Evolutionary conservation across 30 jellyfish, hydroid and myxozoan species (phyloP).

Genomic region (Aurelia aurita complex sp. Pacific): DNA sequence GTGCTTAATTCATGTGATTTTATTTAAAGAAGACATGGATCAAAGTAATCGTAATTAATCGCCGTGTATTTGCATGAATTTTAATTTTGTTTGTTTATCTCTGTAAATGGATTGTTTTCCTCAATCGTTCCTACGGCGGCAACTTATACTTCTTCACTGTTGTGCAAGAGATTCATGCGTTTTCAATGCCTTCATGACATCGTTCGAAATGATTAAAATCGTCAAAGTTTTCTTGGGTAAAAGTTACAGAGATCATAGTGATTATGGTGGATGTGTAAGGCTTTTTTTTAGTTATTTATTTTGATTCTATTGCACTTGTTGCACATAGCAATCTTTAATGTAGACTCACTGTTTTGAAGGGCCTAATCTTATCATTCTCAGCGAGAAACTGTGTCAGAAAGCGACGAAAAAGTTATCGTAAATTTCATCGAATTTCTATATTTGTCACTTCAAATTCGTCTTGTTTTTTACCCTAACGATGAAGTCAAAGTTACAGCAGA

Average conservation of each 20-base stretch:
- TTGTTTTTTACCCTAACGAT: too few species aligned
- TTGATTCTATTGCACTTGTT: too few species aligned
- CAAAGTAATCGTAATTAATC: background rate
- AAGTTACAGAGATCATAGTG: background rate
- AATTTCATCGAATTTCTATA: too few species aligned
- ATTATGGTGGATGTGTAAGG: constrained; percentile 17
- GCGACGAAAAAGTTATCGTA: too few species aligned
- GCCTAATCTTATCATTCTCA: too few species aligned
- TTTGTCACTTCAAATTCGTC: too few species aligned
- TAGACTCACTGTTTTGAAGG: too few species aligned
- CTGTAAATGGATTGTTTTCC: constrained; percentile 1
- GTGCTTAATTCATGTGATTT: background rate
- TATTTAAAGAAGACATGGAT: background rate
- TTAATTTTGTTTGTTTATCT: background rate
- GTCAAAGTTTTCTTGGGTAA: constrained; percentile 20
- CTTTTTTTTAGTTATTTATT: too few species aligned
- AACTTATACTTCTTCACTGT: too few species aligned
- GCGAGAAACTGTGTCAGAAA: too few species aligned
- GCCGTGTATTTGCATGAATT: constrained; percentile 1
- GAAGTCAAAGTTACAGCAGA: background rate
- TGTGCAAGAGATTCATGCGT: background rate
- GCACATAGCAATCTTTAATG: too few species aligned
- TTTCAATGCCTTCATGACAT: background rate
- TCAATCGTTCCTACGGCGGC: background rate
- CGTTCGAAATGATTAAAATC: constrained; percentile 15